Percentiles rank a stretch among this genome's conserved stretches.
These are phyloP conservation scores for Ageneiosus marmoratus DNA, from an alignment of 2,113 vertebrate genomes.

Conservation along the genomic window DNA sequence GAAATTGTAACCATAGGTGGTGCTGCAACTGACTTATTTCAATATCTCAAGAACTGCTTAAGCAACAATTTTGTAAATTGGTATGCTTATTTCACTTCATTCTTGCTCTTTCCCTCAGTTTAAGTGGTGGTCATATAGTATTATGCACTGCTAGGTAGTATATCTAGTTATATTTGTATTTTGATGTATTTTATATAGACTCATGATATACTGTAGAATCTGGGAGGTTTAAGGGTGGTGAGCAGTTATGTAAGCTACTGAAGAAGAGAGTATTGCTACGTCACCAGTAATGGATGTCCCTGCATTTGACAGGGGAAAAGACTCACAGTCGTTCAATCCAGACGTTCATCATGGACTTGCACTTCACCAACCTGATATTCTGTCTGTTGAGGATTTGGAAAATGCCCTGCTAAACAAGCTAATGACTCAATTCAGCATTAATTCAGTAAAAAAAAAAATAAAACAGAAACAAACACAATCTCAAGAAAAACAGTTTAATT, in stretches of 20 bases:
- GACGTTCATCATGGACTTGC: not conserved
- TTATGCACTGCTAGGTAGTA: too few species aligned
- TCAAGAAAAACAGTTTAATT: not conserved
- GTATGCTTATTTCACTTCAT: too few species aligned
- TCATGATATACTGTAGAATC: not conserved
- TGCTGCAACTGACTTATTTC: too few species aligned
- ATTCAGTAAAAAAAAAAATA: not conserved
- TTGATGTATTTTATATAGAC: not conserved
- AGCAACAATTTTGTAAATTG: too few species aligned
- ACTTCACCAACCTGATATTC: conserved; percentile 28
- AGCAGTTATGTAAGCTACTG: not conserved
- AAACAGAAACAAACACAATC: not conserved
- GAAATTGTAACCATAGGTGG: too few species aligned
- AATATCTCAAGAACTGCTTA: too few species aligned
- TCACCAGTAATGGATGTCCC: not conserved
- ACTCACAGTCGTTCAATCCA: not conserved
- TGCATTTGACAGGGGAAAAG: not conserved
- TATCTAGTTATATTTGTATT: too few species aligned
- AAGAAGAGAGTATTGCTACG: not conserved
- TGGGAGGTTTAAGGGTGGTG: not conserved
- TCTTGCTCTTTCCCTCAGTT: too few species aligned
- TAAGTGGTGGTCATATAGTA: too few species aligned
- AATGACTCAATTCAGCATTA: not conserved
- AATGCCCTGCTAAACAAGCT: conserved; percentile 34
- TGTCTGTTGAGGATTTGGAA: conserved; percentile 40